Evolutionary conservation across 2,113 vertebrate genomes (phyloP).

Genomic region (Xiphophorus maculatus): DNA sequence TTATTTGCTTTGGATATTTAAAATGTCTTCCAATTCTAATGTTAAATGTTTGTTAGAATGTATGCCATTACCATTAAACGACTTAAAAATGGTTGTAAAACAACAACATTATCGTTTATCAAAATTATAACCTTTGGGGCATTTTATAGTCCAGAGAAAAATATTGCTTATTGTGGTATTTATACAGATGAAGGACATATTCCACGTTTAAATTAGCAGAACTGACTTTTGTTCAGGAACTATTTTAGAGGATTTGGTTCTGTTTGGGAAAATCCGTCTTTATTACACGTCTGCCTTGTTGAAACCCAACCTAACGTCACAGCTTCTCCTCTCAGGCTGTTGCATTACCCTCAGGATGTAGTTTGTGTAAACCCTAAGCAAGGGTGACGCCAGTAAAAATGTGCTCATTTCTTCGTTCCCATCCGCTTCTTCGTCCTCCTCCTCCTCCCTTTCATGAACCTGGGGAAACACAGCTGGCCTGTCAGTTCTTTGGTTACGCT

Average conservation of each 20-base stretch:
- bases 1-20: too few relatives aligned
- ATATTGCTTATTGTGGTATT: too few relatives aligned
- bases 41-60: too few relatives aligned
- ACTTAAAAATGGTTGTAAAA: too few relatives aligned
- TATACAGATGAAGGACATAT: not conserved
- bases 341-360: slow-evolving; percentile 13
- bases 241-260: not conserved
- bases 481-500: slow-evolving; percentile 50
- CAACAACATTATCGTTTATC: too few relatives aligned
- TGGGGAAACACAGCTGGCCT: slow-evolving; percentile 72
- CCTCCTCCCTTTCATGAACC: slow-evolving; percentile 48
- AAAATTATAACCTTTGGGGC: too few relatives aligned
- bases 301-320: not conserved
- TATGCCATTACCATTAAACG: too few relatives aligned
- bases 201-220: not conserved
- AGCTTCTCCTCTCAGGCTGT: slow-evolving; percentile 21
- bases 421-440: slow-evolving; percentile 16
- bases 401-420: slow-evolving; percentile 44
- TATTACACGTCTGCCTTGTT: not conserved
- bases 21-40: too few relatives aligned
- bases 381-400: slow-evolving; percentile 38
- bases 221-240: not conserved
- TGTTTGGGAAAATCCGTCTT: not conserved
- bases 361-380: slow-evolving; percentile 41
- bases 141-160: too few relatives aligned